Base-by-base conservation (phyloP, 2,797 vertebrate species). In the Cercopithecus hamlyni region DNA sequence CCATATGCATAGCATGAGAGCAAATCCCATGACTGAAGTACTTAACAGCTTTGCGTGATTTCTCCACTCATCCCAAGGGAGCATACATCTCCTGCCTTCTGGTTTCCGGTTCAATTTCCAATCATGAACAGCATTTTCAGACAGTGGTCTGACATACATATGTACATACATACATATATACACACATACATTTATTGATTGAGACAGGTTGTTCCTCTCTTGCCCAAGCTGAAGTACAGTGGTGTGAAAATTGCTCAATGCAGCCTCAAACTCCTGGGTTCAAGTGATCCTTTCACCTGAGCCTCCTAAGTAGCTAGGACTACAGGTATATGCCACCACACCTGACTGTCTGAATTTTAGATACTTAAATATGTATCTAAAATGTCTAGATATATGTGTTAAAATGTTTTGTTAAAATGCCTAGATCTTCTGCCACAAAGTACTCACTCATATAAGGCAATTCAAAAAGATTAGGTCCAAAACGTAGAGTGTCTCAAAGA, bases 401-500 rank as follows among this genome's bases (percentile, higher is more conserved):
- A 57, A 36, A 86, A 90, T 27, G 33, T 81, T 94, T 81, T 15
- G 15, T 79, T 80, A 81, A 82, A 72, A 73, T n/a, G 24, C 57
- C 52, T 45, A 89, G 2, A 84, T 85, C 61, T 64, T 80, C 19
- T 81, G 12, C 64, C 43, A 81, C 1, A 93, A 72, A 88, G 24
- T 76, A 89, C 24, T 90, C 15, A 83, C 41, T 81, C 52, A 73
- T 15, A 67, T 41, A 57, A 89, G 50, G 39, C 50, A 85, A 85
- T 57, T 90, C 75, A 95, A 92, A 92, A 75, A 52, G 14, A 94
- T 43, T 10, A 96, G 50, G 27, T 81, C 24, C 41, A 95, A 58
- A 91, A 93, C 48, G 2, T 83, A 22, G 22, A 80, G 19, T 70
- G 27, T 88, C 80, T 95, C 55, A 93, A 89, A 96, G 50, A 82